Evolutionary conservation across 2,888 invertebrate species (phyloP), one percentile per base, ranked within the genome.

Genomic region (Ophion costatus): DNA sequence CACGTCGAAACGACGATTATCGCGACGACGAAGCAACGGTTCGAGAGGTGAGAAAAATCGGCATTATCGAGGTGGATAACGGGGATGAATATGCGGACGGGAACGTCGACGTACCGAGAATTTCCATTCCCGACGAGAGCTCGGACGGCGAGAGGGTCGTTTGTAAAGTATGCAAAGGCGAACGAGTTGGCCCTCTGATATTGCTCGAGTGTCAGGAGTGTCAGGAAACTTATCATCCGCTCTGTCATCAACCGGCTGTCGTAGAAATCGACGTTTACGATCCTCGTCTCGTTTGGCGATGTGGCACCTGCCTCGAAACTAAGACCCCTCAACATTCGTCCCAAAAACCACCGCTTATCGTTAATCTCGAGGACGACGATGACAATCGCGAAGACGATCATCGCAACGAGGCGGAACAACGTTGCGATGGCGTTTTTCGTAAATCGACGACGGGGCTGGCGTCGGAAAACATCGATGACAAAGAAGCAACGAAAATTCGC

Each of bases 71-170:
- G 7, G 7, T 20, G 29, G 9, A 63, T 63, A 59, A 56, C 9
- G 83, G 78, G 2, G 83, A 79, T 67, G 77, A 42, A 10, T 70
- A 33, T 5, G 22, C 17, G 20, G 61, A 79, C 38, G 91, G 90
- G 7, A 84, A 80, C 14, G 87, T 64, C 1, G 90, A 90, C n/a
- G 88, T 92, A 38, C 92, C 92, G 5, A 90, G 90, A 69, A 92
- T 92, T 77, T 92, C 92, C 5, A 92, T 92, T 69, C 92, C 92
- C 5, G 92, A 92, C 64, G 92, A 91, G 80, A 88, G 81, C 11
- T 76, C 90, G 3, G 91, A 91, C 89, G 92, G 91, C 24, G 67
- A 22, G 33, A 73, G 14, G 38, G 9, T 64, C 10, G 66, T 83
- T 73, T 85, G 69, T 10, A 88, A 92, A 90, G 86, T 91, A n/a